Evolutionary conservation across 2,888 invertebrate genomes (phyloP), one percentile per base, ranked within the genome.

Genomic region (Zootermopsis nevadensis): DNA sequence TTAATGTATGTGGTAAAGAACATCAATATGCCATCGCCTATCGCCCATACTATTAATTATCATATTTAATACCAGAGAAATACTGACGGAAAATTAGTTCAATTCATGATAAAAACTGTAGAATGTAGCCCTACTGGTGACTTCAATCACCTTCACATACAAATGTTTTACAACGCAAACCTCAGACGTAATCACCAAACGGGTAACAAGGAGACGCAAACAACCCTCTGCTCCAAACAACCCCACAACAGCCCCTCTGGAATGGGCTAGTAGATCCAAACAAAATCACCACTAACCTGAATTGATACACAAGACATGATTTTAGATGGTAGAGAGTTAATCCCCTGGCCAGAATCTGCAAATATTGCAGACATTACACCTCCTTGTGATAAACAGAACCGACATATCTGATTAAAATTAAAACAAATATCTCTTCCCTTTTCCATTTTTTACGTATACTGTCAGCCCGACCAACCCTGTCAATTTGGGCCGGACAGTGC

Each of bases 351-450:
- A 85, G 90, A 89, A 84, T 92, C 91, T 86, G 92, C 92, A 88
- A 93, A 94, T 87, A 94, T 92, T 82, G 94, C 93, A 85, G 92
- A 90, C 89, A 92, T 91, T 86, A 93, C 91, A 82, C 93, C 91
- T 87, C 93, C 93, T 87, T 92, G 92, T 86, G 91, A 91, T 87
- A 94, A 90, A 88, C 94, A 94, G 85, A 94, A 89, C 53, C 94
- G 92, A 89, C 94, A 94, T 83, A 93, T 91, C 81, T 86, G 85
- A 77, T 86, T 84, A 77, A 86, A 84, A 85, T 87, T 83, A 38
- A 84, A 80, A 42, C 81, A 81, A 79, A 81, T 84, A 67, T 79
- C 81, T 81, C 80, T 77, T 15, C 48, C 79, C 19, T 53, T 82
- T 67, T 82, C 77, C 82, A 77, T 77, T 60, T 35, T 60, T 35